Percentiles rank a stretch among this genome's conserved stretches.
These are phyloP conservation scores for Ancistrus triradiatus DNA, from an alignment of 2,113 vertebrate genomes.

Conservation along the genomic window DNA sequence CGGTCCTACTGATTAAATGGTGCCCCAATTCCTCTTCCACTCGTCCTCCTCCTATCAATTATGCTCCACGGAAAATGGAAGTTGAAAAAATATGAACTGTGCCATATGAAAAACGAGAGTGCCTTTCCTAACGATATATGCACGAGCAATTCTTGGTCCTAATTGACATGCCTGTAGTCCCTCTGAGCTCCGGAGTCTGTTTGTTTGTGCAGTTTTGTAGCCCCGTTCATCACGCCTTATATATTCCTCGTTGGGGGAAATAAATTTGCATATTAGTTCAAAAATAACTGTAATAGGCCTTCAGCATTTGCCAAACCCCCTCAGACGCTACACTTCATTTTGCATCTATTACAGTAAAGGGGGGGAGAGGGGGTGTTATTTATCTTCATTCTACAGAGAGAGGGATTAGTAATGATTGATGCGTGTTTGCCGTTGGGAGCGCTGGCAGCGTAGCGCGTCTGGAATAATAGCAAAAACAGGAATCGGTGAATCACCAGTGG, in stretches of 20 bases:
- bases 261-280: slow-evolving; percentile 53
- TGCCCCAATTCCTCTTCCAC: slow-evolving; percentile 10
- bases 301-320: slow-evolving; percentile 41
- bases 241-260: too few species aligned
- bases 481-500: slow-evolving; percentile 42
- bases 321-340: slow-evolving; percentile 51
- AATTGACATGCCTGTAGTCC: too few species aligned
- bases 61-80: slow-evolving; percentile 34
- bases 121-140: not conserved
- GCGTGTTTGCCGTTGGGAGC: slow-evolving; percentile 50
- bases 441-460: slow-evolving; percentile 50
- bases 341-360: slow-evolving; percentile 50
- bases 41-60: slow-evolving; percentile 40
- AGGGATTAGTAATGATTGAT: slow-evolving; percentile 58
- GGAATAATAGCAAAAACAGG: slow-evolving; percentile 58
- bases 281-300: slow-evolving; percentile 48
- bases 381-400: slow-evolving; percentile 59
- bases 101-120: slow-evolving; percentile 12
- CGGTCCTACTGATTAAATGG: slow-evolving; percentile 45
- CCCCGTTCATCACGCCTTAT: too few species aligned
- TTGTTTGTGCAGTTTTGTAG: too few species aligned
- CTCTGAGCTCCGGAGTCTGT: too few species aligned
- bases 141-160: too few species aligned
- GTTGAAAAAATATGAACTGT: slow-evolving; percentile 13
- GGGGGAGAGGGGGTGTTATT: slow-evolving; percentile 41